phyloP scores from a whole-genome alignment of 2,113 vertebrate genomes.

The Marcusenius ussheri region DNA sequence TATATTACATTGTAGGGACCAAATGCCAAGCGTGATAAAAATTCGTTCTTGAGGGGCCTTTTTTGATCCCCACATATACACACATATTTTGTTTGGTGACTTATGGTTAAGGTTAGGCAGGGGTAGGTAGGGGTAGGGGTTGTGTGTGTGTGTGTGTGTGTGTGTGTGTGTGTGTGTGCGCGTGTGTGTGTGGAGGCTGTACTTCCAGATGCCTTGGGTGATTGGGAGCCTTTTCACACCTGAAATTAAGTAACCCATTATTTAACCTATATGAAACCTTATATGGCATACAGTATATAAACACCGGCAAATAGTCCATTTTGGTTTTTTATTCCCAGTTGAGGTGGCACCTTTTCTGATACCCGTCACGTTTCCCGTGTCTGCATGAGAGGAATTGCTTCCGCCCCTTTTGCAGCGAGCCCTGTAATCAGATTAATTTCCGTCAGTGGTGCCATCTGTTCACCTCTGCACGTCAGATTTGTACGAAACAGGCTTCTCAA shows the following conservation, averaged over 20 bases:
- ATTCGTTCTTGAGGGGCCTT: background rate
- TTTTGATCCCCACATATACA: background rate
- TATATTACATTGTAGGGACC: background rate
- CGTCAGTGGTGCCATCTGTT: background rate
- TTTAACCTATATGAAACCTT: background rate
- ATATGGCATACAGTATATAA: background rate
- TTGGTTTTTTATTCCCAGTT: background rate
- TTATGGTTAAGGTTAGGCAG: background rate
- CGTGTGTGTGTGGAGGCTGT: background rate
- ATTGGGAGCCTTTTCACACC: background rate
- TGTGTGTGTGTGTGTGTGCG: background rate
- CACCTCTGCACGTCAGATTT: background rate
- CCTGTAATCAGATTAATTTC: constrained; percentile 4
- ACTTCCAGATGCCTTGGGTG: background rate
- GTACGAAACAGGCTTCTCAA: background rate
- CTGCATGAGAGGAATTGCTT: background rate
- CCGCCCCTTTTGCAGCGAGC: background rate
- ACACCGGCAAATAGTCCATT: background rate
- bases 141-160: background rate
- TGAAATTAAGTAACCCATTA: background rate
- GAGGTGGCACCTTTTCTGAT: background rate
- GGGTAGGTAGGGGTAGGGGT: background rate
- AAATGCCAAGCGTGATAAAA: background rate
- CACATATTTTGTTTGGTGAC: background rate
- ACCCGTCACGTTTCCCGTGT: background rate